Base-by-base conservation (phyloP, 2,888 invertebrate species). In the Erebia epiphron region DNA sequence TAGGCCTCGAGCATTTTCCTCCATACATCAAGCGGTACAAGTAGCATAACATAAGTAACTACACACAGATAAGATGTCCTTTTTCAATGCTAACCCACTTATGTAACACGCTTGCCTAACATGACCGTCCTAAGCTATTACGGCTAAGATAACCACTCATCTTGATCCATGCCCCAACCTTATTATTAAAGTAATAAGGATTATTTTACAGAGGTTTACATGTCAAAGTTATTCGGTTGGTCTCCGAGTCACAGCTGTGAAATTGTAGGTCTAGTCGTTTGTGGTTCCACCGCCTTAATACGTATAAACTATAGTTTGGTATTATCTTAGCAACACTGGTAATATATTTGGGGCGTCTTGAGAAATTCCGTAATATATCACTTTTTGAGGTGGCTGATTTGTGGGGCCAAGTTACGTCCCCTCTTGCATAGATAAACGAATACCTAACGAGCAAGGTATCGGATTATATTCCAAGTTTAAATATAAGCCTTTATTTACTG, bases 221-320 rank as follows among this genome's bases (percentile, higher is more conserved):
- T 69, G 10, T 74, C 70, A 54, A 13, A 13, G 18, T 60, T 65
- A 9, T 52, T 21, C 71, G 70, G 77, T 68, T 52, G 35, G 50
- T 54, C 54, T 52, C 56, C 67, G 77, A 79, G 88, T 77, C 87
- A 76, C 89, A 89, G 86, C 87, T 89, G 89, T 73, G 82, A 82
- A 80, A 79, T 79, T 79, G 82, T 84, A 82, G 86, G 84, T 81
- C 83, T 81, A 83, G 83, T 80, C 83, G 82, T 86, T 88, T 87
- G 89, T 79, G 89, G 89, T 86, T 76, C 78, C 68, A 72, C 80
- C 78, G 83, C 82, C 87, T 87, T 86, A 88, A 88, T 86, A 86
- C 82, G 80, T 79, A 83, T 82, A 72, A 73, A 67, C 65, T 57
- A 67, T 67, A 67, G 67, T 67, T 67, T 58, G 56, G 57, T 66